A percentile compares a stretch with the other conserved stretches of the same genome.
Evolutionary conservation across 2,113 vertebrate species (phyloP).

Genomic region (Cheilinus undulatus): DNA sequence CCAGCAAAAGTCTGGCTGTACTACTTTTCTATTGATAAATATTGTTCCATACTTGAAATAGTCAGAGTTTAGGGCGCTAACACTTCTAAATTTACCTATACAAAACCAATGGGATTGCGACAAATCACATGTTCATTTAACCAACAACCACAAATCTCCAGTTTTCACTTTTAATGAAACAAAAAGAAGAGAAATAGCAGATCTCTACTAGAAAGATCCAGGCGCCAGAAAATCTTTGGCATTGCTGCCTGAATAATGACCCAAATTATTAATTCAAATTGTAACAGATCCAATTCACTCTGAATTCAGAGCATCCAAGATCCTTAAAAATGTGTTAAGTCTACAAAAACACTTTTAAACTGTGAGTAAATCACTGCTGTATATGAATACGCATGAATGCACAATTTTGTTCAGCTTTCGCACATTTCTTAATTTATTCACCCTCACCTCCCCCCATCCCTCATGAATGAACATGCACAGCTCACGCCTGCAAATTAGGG

Average conservation of each 20-base stretch:
- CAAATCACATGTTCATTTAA: not conserved
- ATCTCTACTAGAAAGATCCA: not conserved
- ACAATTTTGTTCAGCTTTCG: not conserved
- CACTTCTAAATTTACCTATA: not conserved
- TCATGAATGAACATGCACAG: constrained; percentile 53
- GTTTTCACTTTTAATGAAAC: not conserved
- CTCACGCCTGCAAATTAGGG: constrained; percentile 65
- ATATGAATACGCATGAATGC: not conserved
- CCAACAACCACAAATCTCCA: not conserved
- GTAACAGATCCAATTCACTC: not conserved
- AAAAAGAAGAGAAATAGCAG: not conserved
- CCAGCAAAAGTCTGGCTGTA: too few species aligned
- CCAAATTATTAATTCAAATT: not conserved
- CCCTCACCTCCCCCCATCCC: constrained; percentile 39
- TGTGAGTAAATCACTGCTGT: not conserved
- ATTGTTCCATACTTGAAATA: not conserved
- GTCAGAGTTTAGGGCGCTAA: not conserved
- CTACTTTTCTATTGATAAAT: too few species aligned
- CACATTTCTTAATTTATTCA: constrained; percentile 29
- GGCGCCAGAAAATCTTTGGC: not conserved
- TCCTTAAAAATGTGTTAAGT: not conserved
- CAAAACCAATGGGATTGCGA: not conserved
- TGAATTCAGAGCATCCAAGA: not conserved
- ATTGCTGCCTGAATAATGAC: not conserved
- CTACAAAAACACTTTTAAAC: not conserved